Conservation (phyloP, 1,140 invertebrate species). For the Scaptomyza montana region DNA sequence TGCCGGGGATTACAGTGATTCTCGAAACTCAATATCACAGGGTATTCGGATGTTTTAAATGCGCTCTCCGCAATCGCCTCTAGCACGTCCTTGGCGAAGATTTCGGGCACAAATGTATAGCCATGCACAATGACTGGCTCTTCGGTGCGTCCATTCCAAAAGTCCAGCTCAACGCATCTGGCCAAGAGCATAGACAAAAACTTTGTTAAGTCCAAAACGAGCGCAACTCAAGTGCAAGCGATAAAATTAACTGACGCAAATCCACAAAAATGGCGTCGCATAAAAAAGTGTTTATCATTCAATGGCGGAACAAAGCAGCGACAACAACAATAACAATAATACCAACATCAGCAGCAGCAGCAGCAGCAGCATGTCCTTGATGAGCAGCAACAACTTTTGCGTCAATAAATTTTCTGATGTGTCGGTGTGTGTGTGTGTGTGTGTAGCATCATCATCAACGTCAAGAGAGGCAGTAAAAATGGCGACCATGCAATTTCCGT, state of each 20-base stretch:
- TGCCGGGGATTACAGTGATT: slow-evolving; percentile 98
- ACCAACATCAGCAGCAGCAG: background rate
- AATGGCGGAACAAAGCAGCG: background rate
- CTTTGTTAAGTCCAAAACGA: background rate
- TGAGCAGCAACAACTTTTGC: slow-evolving; percentile 43
- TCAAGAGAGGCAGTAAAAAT: slow-evolving; percentile 44
- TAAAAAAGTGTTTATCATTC: slow-evolving; percentile 35
- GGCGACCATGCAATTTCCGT: slow-evolving; percentile 52
- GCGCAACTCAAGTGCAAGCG: slow-evolving; percentile 3
- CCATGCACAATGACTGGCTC: slow-evolving; percentile 99
- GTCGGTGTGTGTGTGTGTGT: slow-evolving; percentile 3
- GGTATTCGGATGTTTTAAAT: slow-evolving; percentile 98
- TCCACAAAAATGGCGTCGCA: slow-evolving; percentile 29
- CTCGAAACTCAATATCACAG: slow-evolving; percentile 98
- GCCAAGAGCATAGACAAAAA: background rate
- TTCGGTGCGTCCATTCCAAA: slow-evolving; percentile 97
- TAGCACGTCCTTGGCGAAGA: slow-evolving; percentile 97
- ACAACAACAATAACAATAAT: slow-evolving; percentile 6
- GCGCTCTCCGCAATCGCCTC: slow-evolving; percentile 98
- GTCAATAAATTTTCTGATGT: slow-evolving; percentile 69
- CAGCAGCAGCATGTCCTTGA: slow-evolving; percentile 45
- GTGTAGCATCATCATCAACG: slow-evolving; percentile 48
- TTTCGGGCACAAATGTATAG: slow-evolving; percentile 98
- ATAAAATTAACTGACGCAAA: slow-evolving; percentile 56
- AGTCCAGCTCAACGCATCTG: slow-evolving; percentile 97